These are phyloP conservation scores for Sebastes steindachneri DNA, from an alignment of 2,797 vertebrate genomes.

Conservation along the genomic window DNA sequence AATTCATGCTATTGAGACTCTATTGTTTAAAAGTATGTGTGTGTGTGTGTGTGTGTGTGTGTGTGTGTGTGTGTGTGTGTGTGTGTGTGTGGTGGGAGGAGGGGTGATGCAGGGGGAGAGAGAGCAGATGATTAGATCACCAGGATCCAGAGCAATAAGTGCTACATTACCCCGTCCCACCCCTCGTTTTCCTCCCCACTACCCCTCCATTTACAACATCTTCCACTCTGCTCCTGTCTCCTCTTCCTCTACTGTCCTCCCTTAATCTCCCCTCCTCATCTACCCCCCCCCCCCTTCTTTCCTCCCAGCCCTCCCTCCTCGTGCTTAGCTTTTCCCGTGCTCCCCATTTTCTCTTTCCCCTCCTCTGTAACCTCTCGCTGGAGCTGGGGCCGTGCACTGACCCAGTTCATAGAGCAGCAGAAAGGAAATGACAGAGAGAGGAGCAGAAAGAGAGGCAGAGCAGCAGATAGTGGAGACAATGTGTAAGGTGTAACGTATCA, in stretches of 20 bases:
- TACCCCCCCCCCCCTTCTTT: not conserved
- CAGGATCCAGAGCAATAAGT: constrained; percentile 67
- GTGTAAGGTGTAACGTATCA: constrained; percentile 75
- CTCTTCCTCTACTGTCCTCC: constrained; percentile 24
- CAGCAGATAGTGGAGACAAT: constrained; percentile 67
- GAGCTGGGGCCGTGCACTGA: constrained; percentile 62
- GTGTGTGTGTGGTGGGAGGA: constrained; percentile 7
- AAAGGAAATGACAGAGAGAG: constrained; percentile 52
- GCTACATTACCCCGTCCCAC: constrained; percentile 62
- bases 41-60: constrained; percentile 4
- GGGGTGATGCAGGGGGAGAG: not conserved
- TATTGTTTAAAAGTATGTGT: constrained; percentile 35
- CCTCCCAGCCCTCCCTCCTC: not conserved
- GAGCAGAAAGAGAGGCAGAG: constrained; percentile 43
- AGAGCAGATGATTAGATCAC: constrained; percentile 68
- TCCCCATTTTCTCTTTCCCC: not conserved
- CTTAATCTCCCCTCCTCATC: constrained; percentile 51
- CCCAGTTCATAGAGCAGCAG: constrained; percentile 76
- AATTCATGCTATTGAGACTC: not conserved
- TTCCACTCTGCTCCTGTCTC: constrained; percentile 38
- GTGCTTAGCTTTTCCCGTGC: not conserved
- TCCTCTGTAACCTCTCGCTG: constrained; percentile 18
- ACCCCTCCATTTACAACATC: constrained; percentile 61
- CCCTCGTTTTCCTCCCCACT: constrained; percentile 42
- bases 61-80: not conserved